Evolutionary conservation across 2,797 vertebrate genomes (phyloP).

Genomic region (Vireo griseus): DNA sequence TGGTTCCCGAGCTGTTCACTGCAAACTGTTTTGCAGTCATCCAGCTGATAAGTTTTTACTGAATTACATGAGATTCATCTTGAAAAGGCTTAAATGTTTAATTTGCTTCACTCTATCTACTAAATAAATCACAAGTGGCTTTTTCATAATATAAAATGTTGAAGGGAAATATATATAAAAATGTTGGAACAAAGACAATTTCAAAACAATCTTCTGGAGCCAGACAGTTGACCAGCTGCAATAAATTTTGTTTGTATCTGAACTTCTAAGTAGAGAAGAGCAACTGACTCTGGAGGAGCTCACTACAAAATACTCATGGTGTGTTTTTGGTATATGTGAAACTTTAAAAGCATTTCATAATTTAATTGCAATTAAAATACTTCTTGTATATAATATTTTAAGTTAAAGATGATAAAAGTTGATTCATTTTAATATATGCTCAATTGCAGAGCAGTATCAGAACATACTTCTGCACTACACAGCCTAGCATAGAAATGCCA

Average conservation of each 20-base stretch:
- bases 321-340: neutral
- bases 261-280: neutral
- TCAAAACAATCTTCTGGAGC: conserved; percentile 35
- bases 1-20: neutral
- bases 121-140: conserved; percentile 46
- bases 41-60: neutral
- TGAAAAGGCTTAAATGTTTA: conserved; percentile 52
- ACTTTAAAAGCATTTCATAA: neutral
- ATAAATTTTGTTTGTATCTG: neutral
- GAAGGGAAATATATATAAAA: conserved; percentile 24
- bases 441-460: neutral
- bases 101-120: conserved; percentile 3
- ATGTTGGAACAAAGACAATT: neutral
- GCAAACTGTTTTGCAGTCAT: neutral
- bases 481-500: neutral
- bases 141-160: neutral
- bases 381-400: neutral
- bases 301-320: neutral
- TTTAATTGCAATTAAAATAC: neutral
- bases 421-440: neutral
- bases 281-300: neutral
- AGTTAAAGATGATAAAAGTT: neutral
- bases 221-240: neutral
- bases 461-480: neutral
- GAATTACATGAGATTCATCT: conserved; percentile 2